Evolutionary conservation across 2,113 vertebrate species (phyloP).

Genomic region (Stomatorhinus ivindoensis): DNA sequence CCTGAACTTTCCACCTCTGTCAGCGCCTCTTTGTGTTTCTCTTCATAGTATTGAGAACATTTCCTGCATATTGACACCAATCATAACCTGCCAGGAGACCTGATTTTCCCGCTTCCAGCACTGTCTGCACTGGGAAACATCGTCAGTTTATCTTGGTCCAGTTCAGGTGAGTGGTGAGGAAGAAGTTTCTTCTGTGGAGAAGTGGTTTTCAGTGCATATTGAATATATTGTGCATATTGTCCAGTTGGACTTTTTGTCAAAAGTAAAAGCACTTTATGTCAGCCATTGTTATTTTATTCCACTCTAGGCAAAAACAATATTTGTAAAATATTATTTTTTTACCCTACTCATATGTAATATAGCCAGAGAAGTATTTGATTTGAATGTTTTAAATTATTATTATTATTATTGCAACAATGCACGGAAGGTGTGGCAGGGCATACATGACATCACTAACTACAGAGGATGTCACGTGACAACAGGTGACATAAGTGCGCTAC

Average conservation of each 20-base stretch:
- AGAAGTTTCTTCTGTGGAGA: not conserved
- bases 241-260: not conserved
- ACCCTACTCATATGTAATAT: not conserved
- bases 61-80: not conserved
- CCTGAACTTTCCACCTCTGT: too few species aligned
- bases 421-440: not conserved
- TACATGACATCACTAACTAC: too few species aligned
- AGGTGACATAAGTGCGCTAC: too few species aligned
- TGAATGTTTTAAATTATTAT: not conserved
- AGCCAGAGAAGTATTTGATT: not conserved
- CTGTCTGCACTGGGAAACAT: not conserved
- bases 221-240: not conserved
- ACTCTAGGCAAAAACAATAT: not conserved
- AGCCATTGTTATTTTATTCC: not conserved
- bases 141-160: not conserved
- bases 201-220: not conserved
- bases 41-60: not conserved
- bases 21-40: not conserved
- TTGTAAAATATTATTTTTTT: not conserved
- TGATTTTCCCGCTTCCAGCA: not conserved
- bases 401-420: constrained; percentile 27
- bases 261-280: not conserved
- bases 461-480: too few species aligned
- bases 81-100: not conserved
- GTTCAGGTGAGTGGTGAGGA: not conserved